Base-by-base conservation (phyloP, 2,888 invertebrate genomes). In the Volucella inanis region DNA sequence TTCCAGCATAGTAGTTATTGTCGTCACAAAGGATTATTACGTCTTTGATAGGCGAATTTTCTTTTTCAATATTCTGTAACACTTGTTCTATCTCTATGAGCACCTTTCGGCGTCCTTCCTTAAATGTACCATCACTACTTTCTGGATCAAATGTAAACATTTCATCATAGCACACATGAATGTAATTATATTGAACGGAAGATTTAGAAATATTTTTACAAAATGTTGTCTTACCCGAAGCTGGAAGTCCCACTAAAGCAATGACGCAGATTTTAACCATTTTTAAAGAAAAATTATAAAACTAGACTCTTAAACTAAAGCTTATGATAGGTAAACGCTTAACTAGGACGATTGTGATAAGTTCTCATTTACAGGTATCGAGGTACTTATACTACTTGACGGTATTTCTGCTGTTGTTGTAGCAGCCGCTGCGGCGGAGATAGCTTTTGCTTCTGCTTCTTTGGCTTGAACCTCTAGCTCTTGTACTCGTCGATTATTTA, bases 1-100 rank as follows among this genome's bases (percentile, higher is more conserved):
- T 92, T 31, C 91, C 91, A 64, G 88, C 87, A 72, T 92, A 92
- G 59, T 90, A 92, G 65, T 91, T 89, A 74, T 92, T 92, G 76
- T 92, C 92, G 87, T 92, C 92, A 70, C 90, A 90, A 22, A 92
- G n/a, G 10, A 92, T 88, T 1, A 91, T 4, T 68, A 82, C 88
- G 4, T 22, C 43, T 8, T 82, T 72, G 2, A 10, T 61, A 45
- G 2, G 38, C 52, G 2, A 87, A 3, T 55, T 55, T 41, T 9
- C 54, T 12, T 80, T 49, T 6, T 68, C 47, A 15, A 92, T 68
- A 2, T 79, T 14, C 10, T 87, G 18, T 31, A 31, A 31, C 31
- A 6, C 6, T 31, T 6, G 31, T 1, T 31, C 31, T 31, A 31
- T 31, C 0, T 31, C 31, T 31, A 31, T 31, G 4, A 88, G 52